A percentile compares a stretch with the other conserved stretches of the same genome.
Conservation (phyloP, 2,888 invertebrate genomes). For the Habrosyne pyritoides region DNA sequence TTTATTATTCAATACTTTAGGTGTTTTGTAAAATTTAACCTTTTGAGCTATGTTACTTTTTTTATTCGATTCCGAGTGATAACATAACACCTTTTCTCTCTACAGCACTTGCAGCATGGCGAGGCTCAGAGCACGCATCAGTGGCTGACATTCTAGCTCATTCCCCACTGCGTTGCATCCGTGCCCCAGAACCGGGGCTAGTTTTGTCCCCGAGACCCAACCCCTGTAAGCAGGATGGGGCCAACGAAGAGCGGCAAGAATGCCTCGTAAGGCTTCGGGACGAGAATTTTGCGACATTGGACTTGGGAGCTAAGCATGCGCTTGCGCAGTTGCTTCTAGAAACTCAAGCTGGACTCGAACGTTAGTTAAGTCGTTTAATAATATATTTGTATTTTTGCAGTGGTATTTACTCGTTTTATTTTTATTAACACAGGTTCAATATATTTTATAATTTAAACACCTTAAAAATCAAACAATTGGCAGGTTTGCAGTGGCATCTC, state of each 20-base stretch:
- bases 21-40: too few relatives aligned
- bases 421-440: too few relatives aligned
- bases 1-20: too few relatives aligned
- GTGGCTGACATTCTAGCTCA: constrained; percentile 59
- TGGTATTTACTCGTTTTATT: not conserved
- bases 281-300: constrained; percentile 37
- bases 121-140: constrained; percentile 23
- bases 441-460: too few relatives aligned
- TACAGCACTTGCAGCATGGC: constrained; percentile 36
- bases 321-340: constrained; percentile 84
- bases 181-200: constrained; percentile 92
- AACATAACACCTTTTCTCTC: not conserved
- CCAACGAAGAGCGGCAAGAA: constrained; percentile 7
- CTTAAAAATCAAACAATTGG: too few relatives aligned
- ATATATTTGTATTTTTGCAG: not conserved
- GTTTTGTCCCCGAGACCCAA: constrained; percentile 40
- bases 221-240: constrained; percentile 26
- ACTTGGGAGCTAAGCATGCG: constrained; percentile 76
- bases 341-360: constrained; percentile 28
- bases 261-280: constrained; percentile 32
- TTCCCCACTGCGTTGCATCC: constrained; percentile 87
- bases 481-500: too few relatives aligned
- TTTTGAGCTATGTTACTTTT: too few relatives aligned
- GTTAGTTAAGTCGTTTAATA: not conserved
- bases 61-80: too few relatives aligned